These are phyloP conservation scores for Osmerus mordax DNA, from an alignment of 2,113 vertebrate species.

Conservation along the genomic window DNA sequence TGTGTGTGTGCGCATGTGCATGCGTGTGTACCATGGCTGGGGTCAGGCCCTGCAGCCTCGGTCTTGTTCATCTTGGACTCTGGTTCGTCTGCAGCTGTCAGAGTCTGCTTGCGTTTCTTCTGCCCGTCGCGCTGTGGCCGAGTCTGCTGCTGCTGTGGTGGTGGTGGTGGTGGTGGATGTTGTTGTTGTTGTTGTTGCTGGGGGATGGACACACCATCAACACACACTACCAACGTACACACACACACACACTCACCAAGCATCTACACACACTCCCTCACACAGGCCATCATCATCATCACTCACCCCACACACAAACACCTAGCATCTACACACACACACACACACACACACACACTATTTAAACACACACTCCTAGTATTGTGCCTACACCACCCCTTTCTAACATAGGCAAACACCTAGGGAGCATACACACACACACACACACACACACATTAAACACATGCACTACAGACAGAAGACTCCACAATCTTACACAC, in stretches of 20 bases:
- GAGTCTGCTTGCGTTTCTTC: constrained; percentile 72
- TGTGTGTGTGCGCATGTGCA: neutral
- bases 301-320: neutral
- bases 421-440: neutral
- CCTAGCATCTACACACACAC: neutral
- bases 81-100: constrained; percentile 55
- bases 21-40: neutral
- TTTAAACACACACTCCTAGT: neutral
- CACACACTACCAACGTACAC: neutral
- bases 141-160: constrained; percentile 19
- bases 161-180: constrained; percentile 53
- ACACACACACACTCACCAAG: constrained; percentile 2
- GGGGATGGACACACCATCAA: neutral
- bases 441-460: neutral
- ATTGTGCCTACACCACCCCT: neutral
- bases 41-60: constrained; percentile 17
- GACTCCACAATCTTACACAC: too few species aligned
- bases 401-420: neutral
- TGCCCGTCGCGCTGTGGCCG: constrained; percentile 51
- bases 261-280: neutral
- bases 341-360: neutral
- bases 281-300: neutral
- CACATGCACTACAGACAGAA: neutral
- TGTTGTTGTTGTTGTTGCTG: neutral
- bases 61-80: constrained; percentile 71